Base-by-base conservation (phyloP, 1,140 invertebrate species). In the Euwallacea similis region DNA sequence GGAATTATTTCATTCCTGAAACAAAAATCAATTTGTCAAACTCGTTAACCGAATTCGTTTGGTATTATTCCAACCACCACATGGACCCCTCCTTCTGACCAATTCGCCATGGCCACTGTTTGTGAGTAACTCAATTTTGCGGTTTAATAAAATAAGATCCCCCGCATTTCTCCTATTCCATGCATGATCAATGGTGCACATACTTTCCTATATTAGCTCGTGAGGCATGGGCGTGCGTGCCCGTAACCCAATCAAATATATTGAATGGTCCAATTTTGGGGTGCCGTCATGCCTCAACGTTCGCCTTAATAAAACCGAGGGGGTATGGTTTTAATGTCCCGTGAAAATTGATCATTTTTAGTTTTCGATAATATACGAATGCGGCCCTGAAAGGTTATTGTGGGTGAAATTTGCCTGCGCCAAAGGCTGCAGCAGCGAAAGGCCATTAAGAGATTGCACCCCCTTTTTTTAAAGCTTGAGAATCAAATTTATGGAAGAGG, bases 161-260 rank as follows among this genome's bases (percentile, higher is more conserved):
- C 67, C 46, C 50, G 47, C 46, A 54, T 46, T 63, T 63, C 43
- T 43, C 54, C 46, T 62, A 63, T 69, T 69, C 59, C 43, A 69
- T 69, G 67, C 67, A 69, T 69, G 67, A 69, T 62, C 67, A 63
- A 69, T 69, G 59, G 59, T 62, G 67, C 67, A 59, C 67, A 69
- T 16, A 56, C 42, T 63, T 56, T 66, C 60, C 55, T 60, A 68
- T 68, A 60, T 50, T 13, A 15, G 3, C 54, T 21, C 54, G 11
- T 16, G 6, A 56, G 47, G 60, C 56, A 68, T 68, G 55, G 44
- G 43, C 47, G 55, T 59, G 55, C 47, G 66, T 33, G 1, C 66
- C 55, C 60, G 59, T 68, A 68, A 46, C 42, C 41, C 60, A 68
- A 68, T 68, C 66, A 68, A 53, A 68, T 68, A 68, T 68, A 68